Evolutionary conservation across 2,888 invertebrate genomes (phyloP).

Genomic region (Lottia scabra): DNA sequence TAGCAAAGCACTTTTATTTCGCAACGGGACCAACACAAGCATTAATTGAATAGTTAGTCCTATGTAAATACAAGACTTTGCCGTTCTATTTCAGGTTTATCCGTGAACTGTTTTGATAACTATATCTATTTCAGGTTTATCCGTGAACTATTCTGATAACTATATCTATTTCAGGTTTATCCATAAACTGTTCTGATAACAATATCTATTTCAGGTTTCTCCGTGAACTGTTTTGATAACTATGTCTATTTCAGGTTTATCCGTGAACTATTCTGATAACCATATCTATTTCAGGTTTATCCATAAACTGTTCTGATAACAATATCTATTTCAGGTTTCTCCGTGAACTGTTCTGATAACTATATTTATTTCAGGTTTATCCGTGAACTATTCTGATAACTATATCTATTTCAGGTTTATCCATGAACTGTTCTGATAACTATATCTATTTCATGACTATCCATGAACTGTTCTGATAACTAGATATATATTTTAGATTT

Average conservation of each 20-base stretch:
- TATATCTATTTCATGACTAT: conserved; percentile 93
- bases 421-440: conserved; percentile 83
- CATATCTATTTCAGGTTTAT: conserved; percentile 82
- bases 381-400: conserved; percentile 83
- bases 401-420: conserved; percentile 82
- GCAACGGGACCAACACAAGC: too few relatives aligned
- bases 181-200: conserved; percentile 83
- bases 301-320: conserved; percentile 83
- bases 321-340: conserved; percentile 82
- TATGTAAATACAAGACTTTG: not conserved
- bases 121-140: conserved; percentile 82
- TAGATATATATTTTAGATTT: too few relatives aligned
- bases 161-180: conserved; percentile 82
- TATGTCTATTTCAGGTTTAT: conserved; percentile 82
- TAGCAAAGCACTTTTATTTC: too few relatives aligned
- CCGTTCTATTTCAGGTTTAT: conserved; percentile 48
- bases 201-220: conserved; percentile 82
- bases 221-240: conserved; percentile 83
- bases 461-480: too few relatives aligned
- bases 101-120: conserved; percentile 83
- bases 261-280: conserved; percentile 83
- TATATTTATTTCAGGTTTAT: conserved; percentile 82
- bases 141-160: conserved; percentile 83
- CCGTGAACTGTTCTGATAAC: conserved; percentile 83
- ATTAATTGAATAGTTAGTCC: not conserved